Base-by-base conservation (phyloP, 2,797 vertebrate species). In the Phataginus tetradactyla region DNA sequence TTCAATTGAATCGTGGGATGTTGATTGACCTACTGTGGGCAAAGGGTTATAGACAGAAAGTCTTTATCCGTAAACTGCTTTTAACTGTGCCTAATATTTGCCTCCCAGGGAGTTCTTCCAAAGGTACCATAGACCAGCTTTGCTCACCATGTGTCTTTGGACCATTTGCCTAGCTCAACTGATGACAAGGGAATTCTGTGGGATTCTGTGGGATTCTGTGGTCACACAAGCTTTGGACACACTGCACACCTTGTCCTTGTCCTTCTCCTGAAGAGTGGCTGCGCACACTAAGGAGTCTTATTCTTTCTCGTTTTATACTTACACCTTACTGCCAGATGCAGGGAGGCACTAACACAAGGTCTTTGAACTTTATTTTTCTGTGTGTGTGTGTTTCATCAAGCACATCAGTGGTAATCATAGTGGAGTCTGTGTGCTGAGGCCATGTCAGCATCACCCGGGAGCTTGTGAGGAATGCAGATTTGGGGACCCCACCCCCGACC, bases 1-100 rank as follows among this genome's bases (percentile, higher is more conserved):
- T 94, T 55, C 37, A 94, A 0, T 12, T 87, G 32, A 92, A 72
- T 27, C 27, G 69, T 68, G 1, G 71, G 7, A 59, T 93, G 21
- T 57, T 61, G 8, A 2, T 23, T 91, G 39, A 95, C 25, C 51
- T 42, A 39, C 29, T 4, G 0, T 42, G 9, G 55, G 14, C 61
- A 81, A 93, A 95, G 29, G 29, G n/a, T 92, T 94, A 64, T 2
- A 37, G 69, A 63, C 18, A 61, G 42, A 59, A 53, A n/a, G 21
- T 64, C 53, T 93, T 72, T 27, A 25, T 55, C 51, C 37, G 23
- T 57, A 53, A 64, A 42, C 37, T 55, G n/a, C 29, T 86, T 81
- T 94, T 55, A 79, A 64, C 11, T 1, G 3, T 74, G 23, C 78
- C 79, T 49, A 21, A 42, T 75, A 39, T 53, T 75, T 17, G 17